Evolutionary conservation across 2,888 invertebrate genomes (phyloP).

Genomic region (Cataglyphis rosenhaueri): DNA sequence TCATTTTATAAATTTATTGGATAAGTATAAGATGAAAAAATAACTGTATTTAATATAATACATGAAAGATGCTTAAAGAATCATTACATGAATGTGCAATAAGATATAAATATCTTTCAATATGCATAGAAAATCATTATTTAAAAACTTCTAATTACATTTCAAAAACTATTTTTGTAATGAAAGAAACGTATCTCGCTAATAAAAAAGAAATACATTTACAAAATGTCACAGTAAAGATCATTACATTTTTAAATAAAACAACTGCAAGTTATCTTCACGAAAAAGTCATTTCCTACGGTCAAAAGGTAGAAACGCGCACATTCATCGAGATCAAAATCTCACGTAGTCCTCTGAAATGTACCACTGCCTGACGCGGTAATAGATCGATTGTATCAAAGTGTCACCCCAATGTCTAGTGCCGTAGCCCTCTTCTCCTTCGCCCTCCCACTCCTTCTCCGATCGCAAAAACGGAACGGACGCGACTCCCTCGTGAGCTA

Average conservation of each 20-base stretch:
- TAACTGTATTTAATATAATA: neutral
- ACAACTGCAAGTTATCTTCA: constrained; percentile 34
- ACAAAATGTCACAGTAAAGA: neutral
- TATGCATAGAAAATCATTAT: neutral
- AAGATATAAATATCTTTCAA: neutral
- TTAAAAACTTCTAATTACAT: neutral
- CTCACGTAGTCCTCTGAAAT: constrained; percentile 27
- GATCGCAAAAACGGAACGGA: constrained; percentile 29
- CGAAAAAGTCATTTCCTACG: constrained; percentile 29
- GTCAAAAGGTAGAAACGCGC: constrained; percentile 23
- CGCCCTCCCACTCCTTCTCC: neutral
- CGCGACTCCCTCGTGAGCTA: neutral
- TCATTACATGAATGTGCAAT: neutral
- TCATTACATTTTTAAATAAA: neutral
- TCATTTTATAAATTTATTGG: constrained; percentile 36
- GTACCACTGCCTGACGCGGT: constrained; percentile 12
- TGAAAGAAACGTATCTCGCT: neutral
- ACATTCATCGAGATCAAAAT: constrained; percentile 42
- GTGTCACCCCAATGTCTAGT: constrained; percentile 50
- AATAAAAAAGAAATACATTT: neutral
- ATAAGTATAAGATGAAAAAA: neutral
- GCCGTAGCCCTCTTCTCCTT: neutral
- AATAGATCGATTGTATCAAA: constrained; percentile 53
- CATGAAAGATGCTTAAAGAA: neutral
- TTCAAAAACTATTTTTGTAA: neutral